phyloP scores from a whole-genome alignment of 2,113 vertebrate genomes.

The Peromyscus polionotus region DNA sequence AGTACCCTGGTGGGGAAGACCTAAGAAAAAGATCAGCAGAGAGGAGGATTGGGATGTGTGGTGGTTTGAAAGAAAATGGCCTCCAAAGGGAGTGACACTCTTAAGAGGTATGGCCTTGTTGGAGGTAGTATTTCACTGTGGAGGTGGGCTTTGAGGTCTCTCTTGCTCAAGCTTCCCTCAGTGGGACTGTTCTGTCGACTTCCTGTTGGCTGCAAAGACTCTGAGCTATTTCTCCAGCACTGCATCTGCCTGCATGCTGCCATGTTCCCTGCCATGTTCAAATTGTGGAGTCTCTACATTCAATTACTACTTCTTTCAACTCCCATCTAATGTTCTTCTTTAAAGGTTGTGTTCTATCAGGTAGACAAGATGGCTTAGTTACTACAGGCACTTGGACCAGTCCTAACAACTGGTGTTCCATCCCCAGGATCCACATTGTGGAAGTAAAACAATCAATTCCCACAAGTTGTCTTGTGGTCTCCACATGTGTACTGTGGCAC shows the following conservation, averaged over 20 bases:
- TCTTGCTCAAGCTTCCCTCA: background rate
- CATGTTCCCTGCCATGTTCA: background rate
- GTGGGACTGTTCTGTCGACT: background rate
- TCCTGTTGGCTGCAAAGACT: background rate
- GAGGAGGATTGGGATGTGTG: background rate
- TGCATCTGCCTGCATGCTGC: background rate
- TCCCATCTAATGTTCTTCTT: background rate
- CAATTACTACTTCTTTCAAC: background rate
- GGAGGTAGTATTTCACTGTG: background rate
- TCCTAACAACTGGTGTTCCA: background rate
- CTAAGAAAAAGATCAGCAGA: background rate
- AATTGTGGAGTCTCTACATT: background rate
- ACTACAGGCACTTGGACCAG: background rate
- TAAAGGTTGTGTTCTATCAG: background rate
- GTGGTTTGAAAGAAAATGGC: background rate
- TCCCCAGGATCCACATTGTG: background rate
- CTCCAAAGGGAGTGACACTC: background rate
- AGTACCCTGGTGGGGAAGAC: background rate
- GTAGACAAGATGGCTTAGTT: background rate
- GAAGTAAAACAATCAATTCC: background rate
- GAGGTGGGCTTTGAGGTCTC: background rate
- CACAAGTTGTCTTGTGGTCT: background rate
- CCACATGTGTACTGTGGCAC: background rate
- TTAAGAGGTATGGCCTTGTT: background rate
- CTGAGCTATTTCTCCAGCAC: background rate